phyloP scores from a whole-genome alignment of 2,113 vertebrate species.

The Piprites chloris region DNA sequence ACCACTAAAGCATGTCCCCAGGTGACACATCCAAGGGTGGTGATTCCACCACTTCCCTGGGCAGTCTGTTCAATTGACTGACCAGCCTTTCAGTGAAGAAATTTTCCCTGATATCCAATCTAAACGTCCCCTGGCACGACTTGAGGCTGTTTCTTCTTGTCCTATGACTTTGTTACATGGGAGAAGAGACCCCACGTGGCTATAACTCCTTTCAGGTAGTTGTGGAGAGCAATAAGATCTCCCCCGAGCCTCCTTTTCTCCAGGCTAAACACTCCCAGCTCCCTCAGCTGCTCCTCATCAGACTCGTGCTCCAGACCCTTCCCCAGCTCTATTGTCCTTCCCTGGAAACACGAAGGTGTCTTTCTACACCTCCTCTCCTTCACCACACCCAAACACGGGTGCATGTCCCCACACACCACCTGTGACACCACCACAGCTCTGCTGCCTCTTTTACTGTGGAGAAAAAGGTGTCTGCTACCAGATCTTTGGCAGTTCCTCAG shows the following conservation, averaged over 20 bases:
- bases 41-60: not conserved
- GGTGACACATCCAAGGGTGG: not conserved
- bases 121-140: not conserved
- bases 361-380: not conserved
- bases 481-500: not conserved
- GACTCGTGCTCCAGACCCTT: not conserved
- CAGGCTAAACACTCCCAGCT: not conserved
- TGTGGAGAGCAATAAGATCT: not conserved
- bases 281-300: not conserved
- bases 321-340: not conserved
- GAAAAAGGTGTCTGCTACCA: not conserved
- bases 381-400: not conserved
- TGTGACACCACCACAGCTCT: not conserved
- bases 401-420: accelerated
- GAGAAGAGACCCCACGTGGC: not conserved
- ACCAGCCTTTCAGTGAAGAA: not conserved
- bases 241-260: not conserved
- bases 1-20: not conserved
- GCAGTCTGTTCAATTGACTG: not conserved
- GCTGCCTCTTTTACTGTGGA: not conserved
- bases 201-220: not conserved
- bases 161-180: not conserved
- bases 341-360: not conserved
- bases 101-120: not conserved
- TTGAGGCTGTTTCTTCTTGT: not conserved